Conservation (phyloP, 2,888 invertebrate genomes). For the Brachypalpus laphriformis region DNA sequence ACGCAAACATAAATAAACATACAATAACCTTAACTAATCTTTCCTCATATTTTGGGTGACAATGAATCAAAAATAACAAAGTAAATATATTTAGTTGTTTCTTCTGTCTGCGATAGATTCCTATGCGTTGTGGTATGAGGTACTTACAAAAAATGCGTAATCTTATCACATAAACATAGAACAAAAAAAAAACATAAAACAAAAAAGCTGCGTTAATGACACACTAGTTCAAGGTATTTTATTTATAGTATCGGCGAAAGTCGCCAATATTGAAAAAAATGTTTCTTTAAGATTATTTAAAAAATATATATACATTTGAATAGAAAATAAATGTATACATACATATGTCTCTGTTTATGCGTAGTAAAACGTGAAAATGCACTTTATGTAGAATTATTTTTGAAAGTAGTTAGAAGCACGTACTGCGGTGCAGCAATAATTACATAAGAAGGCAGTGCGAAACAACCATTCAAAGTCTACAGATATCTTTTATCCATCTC, state of each 20-base stretch:
- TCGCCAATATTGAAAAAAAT: background rate
- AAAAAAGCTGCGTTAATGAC: constrained; percentile 29
- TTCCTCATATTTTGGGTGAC: background rate
- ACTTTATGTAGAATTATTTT: no score
- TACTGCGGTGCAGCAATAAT: no score
- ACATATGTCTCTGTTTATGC: no score
- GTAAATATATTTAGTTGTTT: constrained; percentile 1
- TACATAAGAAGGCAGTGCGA: no score
- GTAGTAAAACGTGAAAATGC: no score
- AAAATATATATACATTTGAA: background rate
- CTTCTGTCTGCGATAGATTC: background rate
- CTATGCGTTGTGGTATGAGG: constrained; percentile 15
- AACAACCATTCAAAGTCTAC: no score
- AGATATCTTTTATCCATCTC: no score
- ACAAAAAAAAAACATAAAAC: background rate
- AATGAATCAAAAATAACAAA: constrained; percentile 14
- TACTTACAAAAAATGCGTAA: constrained; percentile 24
- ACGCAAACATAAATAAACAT: constrained; percentile 4
- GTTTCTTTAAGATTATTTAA: background rate
- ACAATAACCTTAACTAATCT: background rate
- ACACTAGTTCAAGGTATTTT: constrained; percentile 43
- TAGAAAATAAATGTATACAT: no score
- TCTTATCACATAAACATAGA: constrained; percentile 30
- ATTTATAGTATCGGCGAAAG: constrained; percentile 27
- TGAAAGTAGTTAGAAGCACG: no score